Conservation (phyloP, 2,797 vertebrate species). For the Xenentodon cancila region DNA sequence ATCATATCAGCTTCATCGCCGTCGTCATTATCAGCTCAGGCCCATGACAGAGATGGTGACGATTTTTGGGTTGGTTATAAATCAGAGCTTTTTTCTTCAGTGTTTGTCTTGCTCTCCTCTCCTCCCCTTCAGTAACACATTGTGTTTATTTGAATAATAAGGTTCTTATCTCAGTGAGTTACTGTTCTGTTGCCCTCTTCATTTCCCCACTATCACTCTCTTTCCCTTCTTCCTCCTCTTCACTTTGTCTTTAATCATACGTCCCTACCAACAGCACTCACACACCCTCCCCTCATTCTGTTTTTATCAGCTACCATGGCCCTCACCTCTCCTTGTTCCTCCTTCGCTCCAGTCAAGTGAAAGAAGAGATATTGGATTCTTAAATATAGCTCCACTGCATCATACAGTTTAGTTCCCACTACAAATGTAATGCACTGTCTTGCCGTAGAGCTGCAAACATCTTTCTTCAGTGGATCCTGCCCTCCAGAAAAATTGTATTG, state of each 20-base stretch:
- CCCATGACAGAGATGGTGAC: constrained; percentile 56
- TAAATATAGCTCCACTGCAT: constrained; percentile 1
- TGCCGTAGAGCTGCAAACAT: constrained; percentile 13
- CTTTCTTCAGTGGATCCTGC: neutral
- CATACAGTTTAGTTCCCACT: constrained; percentile 1
- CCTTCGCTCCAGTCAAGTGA: constrained; percentile 5
- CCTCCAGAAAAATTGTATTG: neutral
- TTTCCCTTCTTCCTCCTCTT: constrained; percentile 22
- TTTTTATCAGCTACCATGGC: constrained; percentile 47
- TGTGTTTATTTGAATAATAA: constrained; percentile 73
- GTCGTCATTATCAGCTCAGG: constrained; percentile 50
- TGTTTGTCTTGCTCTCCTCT: constrained; percentile 43
- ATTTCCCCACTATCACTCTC: constrained; percentile 37
- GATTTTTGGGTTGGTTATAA: constrained; percentile 59
- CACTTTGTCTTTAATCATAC: constrained; percentile 47
- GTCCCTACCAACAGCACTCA: neutral
- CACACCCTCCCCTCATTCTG: constrained; percentile 12
- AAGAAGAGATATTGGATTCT: constrained; percentile 23
- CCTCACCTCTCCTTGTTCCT: constrained; percentile 61
- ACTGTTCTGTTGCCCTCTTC: constrained; percentile 46
- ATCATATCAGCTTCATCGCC: constrained; percentile 54
- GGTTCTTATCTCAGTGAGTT: constrained; percentile 66
- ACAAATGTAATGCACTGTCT: constrained; percentile 21
- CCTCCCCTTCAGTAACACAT: constrained; percentile 27
- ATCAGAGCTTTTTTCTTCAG: constrained; percentile 33